These are phyloP conservation scores for Nanorana parkeri DNA, from an alignment of 2,113 vertebrate species.

Conservation along the genomic window DNA sequence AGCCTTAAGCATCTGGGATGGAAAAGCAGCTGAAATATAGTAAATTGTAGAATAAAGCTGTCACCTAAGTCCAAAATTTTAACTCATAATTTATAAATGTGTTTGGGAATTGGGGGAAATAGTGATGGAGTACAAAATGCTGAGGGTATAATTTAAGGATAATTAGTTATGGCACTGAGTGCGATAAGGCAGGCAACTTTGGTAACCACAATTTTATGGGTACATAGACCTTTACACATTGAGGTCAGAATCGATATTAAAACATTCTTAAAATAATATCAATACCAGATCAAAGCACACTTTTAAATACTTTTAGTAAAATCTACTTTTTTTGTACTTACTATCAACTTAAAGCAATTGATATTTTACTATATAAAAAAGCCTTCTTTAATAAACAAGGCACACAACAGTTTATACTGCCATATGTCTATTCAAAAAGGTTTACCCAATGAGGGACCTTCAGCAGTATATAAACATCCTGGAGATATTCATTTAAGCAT, in stretches of 20 bases:
- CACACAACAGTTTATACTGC: no score
- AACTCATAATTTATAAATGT: constrained; percentile 45
- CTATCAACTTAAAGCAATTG: no score
- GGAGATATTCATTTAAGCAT: no score
- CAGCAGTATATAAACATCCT: no score
- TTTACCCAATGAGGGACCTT: no score
- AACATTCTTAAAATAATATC: no score
- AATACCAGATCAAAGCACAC: background rate
- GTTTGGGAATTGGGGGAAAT: constrained; percentile 1
- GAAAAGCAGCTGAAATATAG: constrained; percentile 31
- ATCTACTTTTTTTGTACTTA: no score
- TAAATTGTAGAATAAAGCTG: constrained; percentile 43
- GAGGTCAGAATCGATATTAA: background rate
- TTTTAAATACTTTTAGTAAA: no score
- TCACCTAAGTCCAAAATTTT: constrained; percentile 25
- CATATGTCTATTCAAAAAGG: no score
- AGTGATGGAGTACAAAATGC: constrained; percentile 3
- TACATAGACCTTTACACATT: background rate
- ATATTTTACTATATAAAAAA: no score
- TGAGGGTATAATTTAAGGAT: constrained; percentile 28
- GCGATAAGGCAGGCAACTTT: background rate
- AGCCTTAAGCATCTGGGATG: constrained; percentile 48
- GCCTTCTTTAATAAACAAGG: no score
- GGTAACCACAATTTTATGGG: background rate
- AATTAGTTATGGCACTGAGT: background rate